Base-by-base conservation (phyloP, 2,888 invertebrate species). In the Mesoligia furuncula region DNA sequence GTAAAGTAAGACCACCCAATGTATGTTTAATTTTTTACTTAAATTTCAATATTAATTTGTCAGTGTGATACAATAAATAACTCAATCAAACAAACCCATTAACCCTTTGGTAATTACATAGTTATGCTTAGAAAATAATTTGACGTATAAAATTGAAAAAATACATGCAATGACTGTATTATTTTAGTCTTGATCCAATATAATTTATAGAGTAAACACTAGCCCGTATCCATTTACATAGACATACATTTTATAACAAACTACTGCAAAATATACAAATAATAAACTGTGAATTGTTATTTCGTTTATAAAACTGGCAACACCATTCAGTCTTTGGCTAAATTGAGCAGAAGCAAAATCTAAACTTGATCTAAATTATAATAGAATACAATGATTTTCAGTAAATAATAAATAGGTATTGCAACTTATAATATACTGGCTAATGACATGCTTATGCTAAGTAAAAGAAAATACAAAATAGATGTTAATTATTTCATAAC, bases 321-420 rank as follows among this genome's bases (percentile, higher is more conserved):
- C 88, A 90, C 85, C 89, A 88, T 90, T 94, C 94, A 94, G 95
- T 96, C 96, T 96, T 95, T 95, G 95, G 95, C 93, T 91, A 92
- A 87, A 91, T 95, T 95, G 95, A 95, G 95, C 95, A 90, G 88
- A 92, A 90, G 89, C 89, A 89, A 88, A 85, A 66, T 79, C 39
- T 79, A 81, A 73, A 80, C 75, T 65, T 71, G 77, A 65, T 70
- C 24, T 70, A 51, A 77, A 66, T 31, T 81, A 84, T 79, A 65
- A 80, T 61, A 69, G 31, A 76, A 68, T 79, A 75, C 24, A 67
- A 62, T 54, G 59, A 73, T 48, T 62, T 27, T 51, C 39, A 39
- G 24, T 57, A 42, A 51, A 73, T 48, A 62, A 67, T 39, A 65
- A 67, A 65, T 73, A n/a, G n/a, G n/a, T n/a, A 76, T 78, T 27